phyloP scores from a whole-genome alignment of 2,888 invertebrate genomes.

The Neria commutata region DNA sequence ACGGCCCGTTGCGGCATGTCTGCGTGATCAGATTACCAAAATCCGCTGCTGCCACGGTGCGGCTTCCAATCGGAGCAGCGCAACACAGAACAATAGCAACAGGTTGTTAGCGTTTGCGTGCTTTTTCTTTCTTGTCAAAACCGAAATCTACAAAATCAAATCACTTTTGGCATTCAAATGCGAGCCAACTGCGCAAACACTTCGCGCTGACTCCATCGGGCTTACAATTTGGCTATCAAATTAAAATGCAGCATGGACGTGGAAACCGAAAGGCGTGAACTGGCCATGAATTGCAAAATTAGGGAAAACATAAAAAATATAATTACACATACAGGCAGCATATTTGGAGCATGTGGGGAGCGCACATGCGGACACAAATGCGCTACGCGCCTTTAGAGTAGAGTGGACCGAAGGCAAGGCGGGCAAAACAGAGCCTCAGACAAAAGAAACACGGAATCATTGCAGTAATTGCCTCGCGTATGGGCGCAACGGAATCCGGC shows the following conservation, averaged over 20 bases:
- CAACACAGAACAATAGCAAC: not conserved
- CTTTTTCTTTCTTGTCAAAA: not conserved
- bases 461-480: not conserved
- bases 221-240: not conserved
- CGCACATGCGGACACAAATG: not conserved
- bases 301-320: not conserved
- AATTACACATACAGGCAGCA: not conserved
- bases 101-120: not conserved
- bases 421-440: not conserved
- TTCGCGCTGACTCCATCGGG: not conserved
- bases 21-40: not conserved
- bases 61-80: not conserved
- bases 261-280: not conserved
- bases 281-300: not conserved
- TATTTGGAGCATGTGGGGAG: not conserved
- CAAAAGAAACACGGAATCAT: conserved; percentile 2
- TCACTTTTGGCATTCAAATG: not conserved
- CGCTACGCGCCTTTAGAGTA: not conserved
- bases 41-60: not conserved
- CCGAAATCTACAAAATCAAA: not conserved
- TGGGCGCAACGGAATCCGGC: not conserved
- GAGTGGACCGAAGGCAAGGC: not conserved
- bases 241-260: not conserved
- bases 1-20: not conserved
- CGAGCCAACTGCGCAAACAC: not conserved